Conservation (phyloP, 2,888 invertebrate species). For the Phrixothrix hirtus region DNA sequence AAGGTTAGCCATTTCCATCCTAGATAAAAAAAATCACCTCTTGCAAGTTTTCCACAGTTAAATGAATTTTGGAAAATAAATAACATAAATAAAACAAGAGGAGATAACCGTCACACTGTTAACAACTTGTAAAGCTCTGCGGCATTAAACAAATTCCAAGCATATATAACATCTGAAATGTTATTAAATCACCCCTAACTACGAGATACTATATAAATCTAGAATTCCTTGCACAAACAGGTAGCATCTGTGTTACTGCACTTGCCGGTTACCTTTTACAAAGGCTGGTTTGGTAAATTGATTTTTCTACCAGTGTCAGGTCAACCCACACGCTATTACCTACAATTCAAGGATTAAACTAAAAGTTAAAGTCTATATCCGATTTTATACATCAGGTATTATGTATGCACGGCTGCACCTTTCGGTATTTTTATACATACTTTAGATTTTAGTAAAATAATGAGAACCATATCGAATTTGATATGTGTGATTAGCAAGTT, state of each 20-base stretch:
- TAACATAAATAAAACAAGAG: too few relatives aligned
- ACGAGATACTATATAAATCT: not conserved
- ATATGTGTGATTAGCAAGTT: not conserved
- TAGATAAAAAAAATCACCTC: too few relatives aligned
- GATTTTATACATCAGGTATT: conserved; percentile 17
- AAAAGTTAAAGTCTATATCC: conserved; percentile 19
- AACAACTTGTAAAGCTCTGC: too few relatives aligned
- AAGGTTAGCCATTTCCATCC: too few relatives aligned
- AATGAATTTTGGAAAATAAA: too few relatives aligned
- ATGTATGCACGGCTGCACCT: conserved; percentile 20
- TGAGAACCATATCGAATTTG: not conserved
- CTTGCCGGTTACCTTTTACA: not conserved
- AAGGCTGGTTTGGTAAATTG: conserved; percentile 7
- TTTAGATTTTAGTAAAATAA: not conserved
- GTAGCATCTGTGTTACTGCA: not conserved
- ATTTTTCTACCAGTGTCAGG: conserved; percentile 19
- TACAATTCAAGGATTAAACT: conserved; percentile 15
- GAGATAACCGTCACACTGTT: too few relatives aligned
- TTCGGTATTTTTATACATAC: conserved; percentile 7
- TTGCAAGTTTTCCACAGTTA: too few relatives aligned
- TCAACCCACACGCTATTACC: conserved; percentile 19
- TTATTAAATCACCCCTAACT: not conserved
- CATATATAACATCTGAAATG: not conserved
- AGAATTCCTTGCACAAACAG: not conserved
- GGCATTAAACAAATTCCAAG: too few relatives aligned